Evolutionary conservation across 2,888 invertebrate species (phyloP), one percentile per base, ranked within the genome.

Genomic region (Aproaerema taeniolella): DNA sequence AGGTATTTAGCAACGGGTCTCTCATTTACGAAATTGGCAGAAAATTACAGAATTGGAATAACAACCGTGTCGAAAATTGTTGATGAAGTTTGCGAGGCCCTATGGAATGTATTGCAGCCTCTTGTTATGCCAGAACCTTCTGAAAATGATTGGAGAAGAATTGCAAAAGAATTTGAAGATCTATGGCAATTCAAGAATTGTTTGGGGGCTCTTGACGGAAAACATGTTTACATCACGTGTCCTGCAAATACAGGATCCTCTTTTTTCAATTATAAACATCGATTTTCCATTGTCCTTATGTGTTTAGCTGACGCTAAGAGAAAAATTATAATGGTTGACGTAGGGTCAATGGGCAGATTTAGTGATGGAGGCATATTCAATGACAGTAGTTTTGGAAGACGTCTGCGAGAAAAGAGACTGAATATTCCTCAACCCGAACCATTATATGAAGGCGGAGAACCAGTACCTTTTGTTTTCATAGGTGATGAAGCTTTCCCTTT

Each of bases 371-470:
- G n/a, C n/a, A n/a, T n/a, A n/a, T n/a, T n/a, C n/a, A n/a, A n/a
- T n/a, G n/a, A n/a, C n/a, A n/a, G n/a, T n/a, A n/a, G n/a, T n/a
- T 29, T 29, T 11, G 29, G 29, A 29, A 29, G 2, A 7, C 29
- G 38, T 33, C 25, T 53, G 37, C 38, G 31, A 46, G 43, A 51
- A 34, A 49, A 46, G 3, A 44, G 39, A 42, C 25, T 53, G 13
- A 46, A 48, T 48, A 11, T 53, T 13, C 49, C 53, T 16, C 30
- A 41, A 20, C 48, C 47, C 8, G 16, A 34, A 44, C 39, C 44
- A 10, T 41, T 50, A 7, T 39, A 31, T 20, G 10, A 46, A 42
- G 26, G 25, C 20, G 51, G 51, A 35, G 45, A 42, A 41, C 41
- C 41, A 25, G 36, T 49, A 44, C 49, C 53, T n/a, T n/a, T n/a